phyloP scores from a whole-genome alignment of 2,888 invertebrate genomes.

The Caenorhabditis sp. region DNA sequence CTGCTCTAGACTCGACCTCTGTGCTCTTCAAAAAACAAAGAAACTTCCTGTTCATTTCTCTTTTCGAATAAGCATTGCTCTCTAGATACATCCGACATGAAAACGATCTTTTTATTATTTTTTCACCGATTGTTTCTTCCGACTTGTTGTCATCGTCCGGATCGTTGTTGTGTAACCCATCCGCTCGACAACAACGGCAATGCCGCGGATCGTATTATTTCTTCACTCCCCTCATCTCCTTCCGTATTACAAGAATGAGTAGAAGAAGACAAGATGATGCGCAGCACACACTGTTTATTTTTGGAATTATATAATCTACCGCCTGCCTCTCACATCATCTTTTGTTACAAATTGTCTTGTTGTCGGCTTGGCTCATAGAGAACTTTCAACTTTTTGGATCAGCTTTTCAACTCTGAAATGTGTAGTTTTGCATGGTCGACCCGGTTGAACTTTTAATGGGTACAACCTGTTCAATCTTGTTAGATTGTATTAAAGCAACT shows the following conservation, averaged over 20 bases:
- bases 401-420: not conserved
- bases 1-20: not conserved
- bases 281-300: conserved; percentile 60
- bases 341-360: conserved; percentile 45
- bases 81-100: conserved; percentile 12
- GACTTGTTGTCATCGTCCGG: conserved; percentile 48
- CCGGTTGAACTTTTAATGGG: too few species aligned
- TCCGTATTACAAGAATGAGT: conserved; percentile 54
- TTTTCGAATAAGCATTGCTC: conserved; percentile 1
- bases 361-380: conserved; percentile 29
- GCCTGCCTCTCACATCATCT: conserved; percentile 30
- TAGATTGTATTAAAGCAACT: too few species aligned
- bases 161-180: conserved; percentile 60
- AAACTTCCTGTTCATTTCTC: not conserved
- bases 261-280: conserved; percentile 26
- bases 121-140: conserved; percentile 47
- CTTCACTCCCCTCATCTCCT: conserved; percentile 28
- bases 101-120: conserved; percentile 18
- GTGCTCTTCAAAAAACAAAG: not conserved
- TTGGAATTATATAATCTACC: conserved; percentile 61
- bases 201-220: conserved; percentile 56
- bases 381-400: not conserved
- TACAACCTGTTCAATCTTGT: too few species aligned
- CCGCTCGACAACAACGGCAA: conserved; percentile 46
- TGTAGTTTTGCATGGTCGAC: too few species aligned